Percentiles rank a stretch among this genome's conserved stretches.
Conservation (phyloP, 2,113 vertebrate species). For the Ciconia stormi region DNA sequence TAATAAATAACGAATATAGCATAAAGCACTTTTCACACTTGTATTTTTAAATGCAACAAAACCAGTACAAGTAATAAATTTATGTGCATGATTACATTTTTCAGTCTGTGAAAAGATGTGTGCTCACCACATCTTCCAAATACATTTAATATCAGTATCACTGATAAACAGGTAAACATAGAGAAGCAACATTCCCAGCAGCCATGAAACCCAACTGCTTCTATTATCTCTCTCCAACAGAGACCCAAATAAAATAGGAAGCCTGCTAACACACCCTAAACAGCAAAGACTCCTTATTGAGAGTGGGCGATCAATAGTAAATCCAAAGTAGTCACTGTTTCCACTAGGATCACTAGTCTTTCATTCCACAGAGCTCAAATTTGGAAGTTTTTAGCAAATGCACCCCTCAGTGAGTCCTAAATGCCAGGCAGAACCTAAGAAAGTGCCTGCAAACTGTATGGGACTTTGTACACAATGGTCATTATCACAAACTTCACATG, state of each 20-base stretch:
- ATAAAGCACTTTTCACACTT: not conserved
- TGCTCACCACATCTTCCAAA: not conserved
- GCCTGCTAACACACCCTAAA: not conserved
- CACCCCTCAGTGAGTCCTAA: not conserved
- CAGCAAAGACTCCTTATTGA: not conserved
- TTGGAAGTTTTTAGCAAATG: not conserved
- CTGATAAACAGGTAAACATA: not conserved
- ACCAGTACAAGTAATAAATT: not conserved
- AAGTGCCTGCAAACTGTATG: not conserved
- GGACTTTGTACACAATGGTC: not conserved
- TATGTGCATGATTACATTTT: not conserved
- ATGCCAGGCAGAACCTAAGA: not conserved
- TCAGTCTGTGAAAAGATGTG: not conserved
- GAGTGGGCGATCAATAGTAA: not conserved
- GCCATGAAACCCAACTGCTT: not conserved
- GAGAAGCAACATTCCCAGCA: not conserved
- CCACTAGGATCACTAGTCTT: not conserved
- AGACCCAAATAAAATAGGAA: not conserved
- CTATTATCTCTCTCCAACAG: not conserved
- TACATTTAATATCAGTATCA: not conserved
- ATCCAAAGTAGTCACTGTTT: not conserved
- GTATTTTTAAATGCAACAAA: not conserved
- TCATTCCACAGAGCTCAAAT: not conserved
- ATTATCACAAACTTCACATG: not conserved
- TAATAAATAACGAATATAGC: not conserved